Evolutionary conservation across 2,113 vertebrate genomes (phyloP), one percentile per base, ranked within the genome.

Genomic region (Sphaerodactylus townsendi): DNA sequence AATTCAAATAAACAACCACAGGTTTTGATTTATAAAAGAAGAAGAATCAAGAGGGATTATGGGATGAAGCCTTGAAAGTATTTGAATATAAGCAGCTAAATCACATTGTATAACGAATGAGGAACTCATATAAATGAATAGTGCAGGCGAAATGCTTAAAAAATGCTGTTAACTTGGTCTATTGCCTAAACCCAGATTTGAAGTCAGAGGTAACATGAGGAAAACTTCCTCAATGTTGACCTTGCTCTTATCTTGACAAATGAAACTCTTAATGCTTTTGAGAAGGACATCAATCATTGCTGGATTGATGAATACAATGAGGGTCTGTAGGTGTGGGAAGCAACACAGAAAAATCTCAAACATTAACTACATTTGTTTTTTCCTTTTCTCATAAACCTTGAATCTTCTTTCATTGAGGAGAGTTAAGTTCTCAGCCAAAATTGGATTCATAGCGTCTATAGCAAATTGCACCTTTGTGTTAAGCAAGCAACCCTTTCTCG

Each of bases 221-320:
- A 35, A 53, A 85, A 85, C 77, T 79, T 85, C 76, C 76, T 70
- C 39, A 64, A 33, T 21, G 56, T 37, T 39, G 68, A 62, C 76
- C 53, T 85, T 85, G 83, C 11, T 46, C 50, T 84, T 84, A 84
- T 84, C 66, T 77, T 78, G 75, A 78, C 56, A 79, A 85, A 84
- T 62, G 76, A 84, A 85, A 35, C n/a, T 50, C 39, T 41, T 35
- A 78, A 71, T 79, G 68, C 41, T 37, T 17, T 64, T 78, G 65
- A 71, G 78, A 71, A 62, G 53, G 3, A 78, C 62, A 78, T 64
- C 75, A 62, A 48, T 37, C 50, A 30, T 48, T 72, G 66, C 44
- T 25, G 39, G 78, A 78, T 30, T 44, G 30, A 70, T 25, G 83
- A 79, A 64, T 64, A 85, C 66, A 78, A 71, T 78, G 83, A 37